These are phyloP conservation scores for Rhynchophorus ferrugineus DNA, from an alignment of 1,140 invertebrate species.

Conservation along the genomic window DNA sequence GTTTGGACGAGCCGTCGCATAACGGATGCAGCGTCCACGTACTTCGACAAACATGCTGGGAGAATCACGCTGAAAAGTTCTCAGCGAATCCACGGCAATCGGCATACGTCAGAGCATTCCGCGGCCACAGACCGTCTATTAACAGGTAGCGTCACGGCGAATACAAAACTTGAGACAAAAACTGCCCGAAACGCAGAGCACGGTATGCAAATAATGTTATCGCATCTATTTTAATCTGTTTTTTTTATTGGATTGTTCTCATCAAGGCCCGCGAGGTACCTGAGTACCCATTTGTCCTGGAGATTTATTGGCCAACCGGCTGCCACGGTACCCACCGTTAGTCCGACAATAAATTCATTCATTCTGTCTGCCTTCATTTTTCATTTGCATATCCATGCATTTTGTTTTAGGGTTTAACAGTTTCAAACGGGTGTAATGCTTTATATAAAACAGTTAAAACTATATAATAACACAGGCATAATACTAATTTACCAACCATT, in stretches of 20 bases:
- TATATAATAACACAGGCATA: no score
- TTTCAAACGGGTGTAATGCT: no score
- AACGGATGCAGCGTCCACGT: constrained; percentile 34
- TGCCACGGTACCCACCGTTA: constrained; percentile 18
- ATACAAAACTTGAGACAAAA: constrained; percentile 29
- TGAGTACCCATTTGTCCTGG: constrained; percentile 17
- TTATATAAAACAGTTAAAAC: no score
- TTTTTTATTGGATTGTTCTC: constrained; percentile 20
- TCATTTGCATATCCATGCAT: constrained; percentile 11
- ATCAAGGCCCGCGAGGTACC: constrained; percentile 14
- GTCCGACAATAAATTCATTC: constrained; percentile 18
- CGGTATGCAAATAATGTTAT: constrained; percentile 23
- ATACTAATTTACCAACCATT: no score
- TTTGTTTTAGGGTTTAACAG: background rate
- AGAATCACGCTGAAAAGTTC: constrained; percentile 31
- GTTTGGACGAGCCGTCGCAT: constrained; percentile 19
- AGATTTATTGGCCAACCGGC: constrained; percentile 14
- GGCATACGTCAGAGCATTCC: constrained; percentile 33
- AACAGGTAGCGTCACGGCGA: constrained; percentile 29
- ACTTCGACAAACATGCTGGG: constrained; percentile 33
- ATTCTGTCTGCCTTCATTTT: constrained; percentile 9
- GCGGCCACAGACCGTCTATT: constrained; percentile 26
- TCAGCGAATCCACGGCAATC: constrained; percentile 32
- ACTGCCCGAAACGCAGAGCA: constrained; percentile 19
- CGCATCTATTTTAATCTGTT: constrained; percentile 21